Evolutionary conservation across 2,797 vertebrate species (phyloP).

Genomic region (Coilia nasus): DNA sequence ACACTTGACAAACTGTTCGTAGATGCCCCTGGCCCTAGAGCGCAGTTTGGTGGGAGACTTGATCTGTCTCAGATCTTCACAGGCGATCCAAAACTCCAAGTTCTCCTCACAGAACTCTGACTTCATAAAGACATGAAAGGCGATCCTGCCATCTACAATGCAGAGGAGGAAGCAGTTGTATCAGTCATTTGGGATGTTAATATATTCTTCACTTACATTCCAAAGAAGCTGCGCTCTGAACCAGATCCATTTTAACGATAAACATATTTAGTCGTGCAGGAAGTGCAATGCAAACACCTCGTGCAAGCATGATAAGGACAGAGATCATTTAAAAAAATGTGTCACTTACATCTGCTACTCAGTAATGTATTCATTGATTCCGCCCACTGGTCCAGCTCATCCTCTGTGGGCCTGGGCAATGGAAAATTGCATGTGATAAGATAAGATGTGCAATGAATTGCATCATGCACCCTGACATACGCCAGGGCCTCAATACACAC

Average conservation of each 20-base stretch:
- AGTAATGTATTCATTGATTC: constrained; percentile 76
- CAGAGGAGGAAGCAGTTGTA: background rate
- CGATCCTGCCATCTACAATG: constrained; percentile 83
- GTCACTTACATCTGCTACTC: constrained; percentile 72
- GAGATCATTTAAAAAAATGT: background rate
- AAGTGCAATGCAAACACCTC: constrained; percentile 7
- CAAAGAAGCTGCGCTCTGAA: background rate
- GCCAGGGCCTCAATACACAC: background rate
- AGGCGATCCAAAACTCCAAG: constrained; percentile 95
- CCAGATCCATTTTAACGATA: background rate
- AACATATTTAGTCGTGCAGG: background rate
- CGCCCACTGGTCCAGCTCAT: constrained; percentile 74
- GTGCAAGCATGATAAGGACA: constrained; percentile 16
- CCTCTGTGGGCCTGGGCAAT: constrained; percentile 63
- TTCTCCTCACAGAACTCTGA: constrained; percentile 96
- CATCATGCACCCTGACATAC: background rate
- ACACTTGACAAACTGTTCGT: constrained; percentile 85
- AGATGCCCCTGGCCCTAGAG: constrained; percentile 85
- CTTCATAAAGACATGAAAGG: constrained; percentile 87
- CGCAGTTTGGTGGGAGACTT: constrained; percentile 77
- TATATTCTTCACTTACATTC: background rate
- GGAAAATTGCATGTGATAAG: constrained; percentile 35
- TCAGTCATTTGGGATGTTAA: background rate
- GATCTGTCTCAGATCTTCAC: constrained; percentile 86
- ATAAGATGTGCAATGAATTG: constrained; percentile 15